Percentiles rank a stretch among this genome's conserved stretches.
Conservation (phyloP, 2,888 invertebrate species). For the Amphipoea lucens region DNA sequence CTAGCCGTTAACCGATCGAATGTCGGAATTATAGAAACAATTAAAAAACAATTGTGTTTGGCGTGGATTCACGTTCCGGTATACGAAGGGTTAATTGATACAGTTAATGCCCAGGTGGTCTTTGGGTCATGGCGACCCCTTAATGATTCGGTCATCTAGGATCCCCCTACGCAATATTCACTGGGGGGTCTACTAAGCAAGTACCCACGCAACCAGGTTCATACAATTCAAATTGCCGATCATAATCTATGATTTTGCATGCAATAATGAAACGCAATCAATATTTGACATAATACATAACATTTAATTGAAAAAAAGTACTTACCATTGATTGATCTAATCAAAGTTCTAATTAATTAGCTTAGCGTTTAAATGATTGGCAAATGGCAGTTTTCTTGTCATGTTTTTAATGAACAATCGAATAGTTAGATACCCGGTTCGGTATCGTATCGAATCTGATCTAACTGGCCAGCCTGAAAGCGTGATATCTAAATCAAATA, state of each 20-base stretch:
- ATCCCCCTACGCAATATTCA: slow-evolving; percentile 45
- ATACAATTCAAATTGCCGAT: slow-evolving; percentile 64
- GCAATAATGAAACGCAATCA: slow-evolving; percentile 62
- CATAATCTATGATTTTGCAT: slow-evolving; percentile 61
- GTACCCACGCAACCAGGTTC: slow-evolving; percentile 54
- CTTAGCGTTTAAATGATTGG: slow-evolving; percentile 56
- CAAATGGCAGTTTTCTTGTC: slow-evolving; percentile 66
- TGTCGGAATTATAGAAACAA: too few relatives aligned
- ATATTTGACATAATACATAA: slow-evolving; percentile 55
- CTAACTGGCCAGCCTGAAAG: slow-evolving; percentile 59
- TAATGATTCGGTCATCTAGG: slow-evolving; percentile 11
- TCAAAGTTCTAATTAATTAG: slow-evolving; percentile 64
- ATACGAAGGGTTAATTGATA: not conserved
- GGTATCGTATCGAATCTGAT: slow-evolving; percentile 58
- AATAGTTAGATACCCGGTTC: slow-evolving; percentile 48
- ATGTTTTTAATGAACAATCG: slow-evolving; percentile 64
- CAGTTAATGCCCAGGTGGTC: not conserved
- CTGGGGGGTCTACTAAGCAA: slow-evolving; percentile 43
- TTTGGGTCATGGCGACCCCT: not conserved
- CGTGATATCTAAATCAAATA: slow-evolving; percentile 77
- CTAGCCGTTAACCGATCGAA: not conserved
- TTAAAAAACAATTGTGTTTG: too few relatives aligned
- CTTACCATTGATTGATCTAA: slow-evolving; percentile 50
- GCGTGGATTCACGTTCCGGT: not conserved
- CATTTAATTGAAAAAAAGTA: slow-evolving; percentile 50